Percentiles rank a stretch among this genome's conserved stretches.
These are phyloP conservation scores for Diabrotica balteata DNA, from an alignment of 2,888 invertebrate species.

Conservation along the genomic window DNA sequence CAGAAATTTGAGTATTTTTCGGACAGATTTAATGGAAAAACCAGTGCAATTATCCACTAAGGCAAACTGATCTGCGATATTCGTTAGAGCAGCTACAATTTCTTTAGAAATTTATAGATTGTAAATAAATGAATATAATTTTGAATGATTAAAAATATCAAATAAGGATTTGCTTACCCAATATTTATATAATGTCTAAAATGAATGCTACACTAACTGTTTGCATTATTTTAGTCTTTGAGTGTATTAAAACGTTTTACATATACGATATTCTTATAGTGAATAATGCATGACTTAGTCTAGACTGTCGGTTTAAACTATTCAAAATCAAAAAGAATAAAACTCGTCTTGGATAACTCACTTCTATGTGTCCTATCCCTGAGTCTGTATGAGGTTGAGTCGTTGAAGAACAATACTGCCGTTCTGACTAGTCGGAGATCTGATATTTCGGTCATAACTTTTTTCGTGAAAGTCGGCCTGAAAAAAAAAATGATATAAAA, in stretches of 20 bases:
- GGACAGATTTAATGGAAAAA: too few relatives aligned
- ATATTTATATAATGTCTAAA: too few relatives aligned
- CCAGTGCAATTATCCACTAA: too few relatives aligned
- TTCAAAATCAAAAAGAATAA: conserved; percentile 8
- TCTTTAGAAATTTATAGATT: too few relatives aligned
- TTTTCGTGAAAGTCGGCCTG: conserved; percentile 47
- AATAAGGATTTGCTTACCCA: too few relatives aligned
- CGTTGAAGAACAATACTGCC: conserved; percentile 90
- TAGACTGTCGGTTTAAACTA: conserved; percentile 19
- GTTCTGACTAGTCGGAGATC: conserved; percentile 80
- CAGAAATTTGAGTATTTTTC: too few relatives aligned
- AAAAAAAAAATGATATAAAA: conserved; percentile 1
- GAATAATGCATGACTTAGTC: conserved; percentile 25
- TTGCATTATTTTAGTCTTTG: too few relatives aligned
- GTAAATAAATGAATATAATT: too few relatives aligned
- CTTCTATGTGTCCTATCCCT: conserved; percentile 63
- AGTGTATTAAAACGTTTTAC: neutral
- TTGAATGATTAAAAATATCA: too few relatives aligned
- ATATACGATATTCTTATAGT: conserved; percentile 11
- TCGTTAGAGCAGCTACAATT: too few relatives aligned
- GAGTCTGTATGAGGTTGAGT: conserved; percentile 73
- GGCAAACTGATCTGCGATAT: too few relatives aligned
- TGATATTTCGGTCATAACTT: conserved; percentile 66
- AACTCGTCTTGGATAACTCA: conserved; percentile 45
- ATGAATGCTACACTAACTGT: too few relatives aligned